These are phyloP conservation scores for Bellardia pandia DNA, from an alignment of 2,888 invertebrate genomes.

Conservation along the genomic window DNA sequence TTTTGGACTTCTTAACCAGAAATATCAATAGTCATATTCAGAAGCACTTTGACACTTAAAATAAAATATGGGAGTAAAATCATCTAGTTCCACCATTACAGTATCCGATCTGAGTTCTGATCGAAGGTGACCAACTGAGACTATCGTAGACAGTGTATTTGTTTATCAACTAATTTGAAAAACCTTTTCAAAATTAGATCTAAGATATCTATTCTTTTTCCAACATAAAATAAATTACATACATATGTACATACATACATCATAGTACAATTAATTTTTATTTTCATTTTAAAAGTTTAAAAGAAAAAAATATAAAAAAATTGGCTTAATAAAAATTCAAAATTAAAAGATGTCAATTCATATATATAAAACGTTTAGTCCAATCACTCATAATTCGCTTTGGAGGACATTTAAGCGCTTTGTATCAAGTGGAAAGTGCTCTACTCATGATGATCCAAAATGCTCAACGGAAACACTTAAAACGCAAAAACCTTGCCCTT, in stretches of 20 bases:
- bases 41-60: too few relatives aligned
- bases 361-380: not conserved
- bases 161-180: too few relatives aligned
- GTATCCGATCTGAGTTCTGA: too few relatives aligned
- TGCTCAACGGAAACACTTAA: conserved; percentile 44
- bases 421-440: conserved; percentile 27
- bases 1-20: too few relatives aligned
- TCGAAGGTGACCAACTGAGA: too few relatives aligned
- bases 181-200: not conserved
- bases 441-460: conserved; percentile 34
- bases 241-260: not conserved
- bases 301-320: not conserved
- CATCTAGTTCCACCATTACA: too few relatives aligned
- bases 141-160: too few relatives aligned
- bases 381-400: not conserved
- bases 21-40: too few relatives aligned
- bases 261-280: not conserved
- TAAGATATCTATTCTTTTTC: not conserved
- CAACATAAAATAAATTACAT: not conserved
- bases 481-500: conserved; percentile 34
- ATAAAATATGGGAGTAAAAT: too few relatives aligned
- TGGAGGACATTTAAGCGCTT: conserved; percentile 11
- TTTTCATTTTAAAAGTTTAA: not conserved
- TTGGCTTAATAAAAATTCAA: conserved; percentile 12
- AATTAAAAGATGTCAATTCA: conserved; percentile 52